Base-by-base conservation (phyloP, 2,113 vertebrate species). In the Pleuronectes platessa region DNA sequence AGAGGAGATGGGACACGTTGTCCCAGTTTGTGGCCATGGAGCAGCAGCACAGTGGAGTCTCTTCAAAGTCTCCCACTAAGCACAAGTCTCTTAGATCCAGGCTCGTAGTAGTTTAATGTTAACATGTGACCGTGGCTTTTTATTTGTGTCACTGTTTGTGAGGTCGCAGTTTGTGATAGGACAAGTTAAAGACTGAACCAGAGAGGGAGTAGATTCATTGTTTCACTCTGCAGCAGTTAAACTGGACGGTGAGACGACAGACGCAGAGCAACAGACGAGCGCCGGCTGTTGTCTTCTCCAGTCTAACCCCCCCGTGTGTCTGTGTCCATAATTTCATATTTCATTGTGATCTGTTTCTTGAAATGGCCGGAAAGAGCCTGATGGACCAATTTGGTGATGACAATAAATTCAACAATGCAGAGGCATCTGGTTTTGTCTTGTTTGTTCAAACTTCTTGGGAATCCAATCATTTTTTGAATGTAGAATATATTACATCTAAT, bases 371-470 rank as follows among this genome's bases (percentile, higher is more conserved):
- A 31, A 31, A 75, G 42, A 80, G 54, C 60, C 76, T 31, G 27
- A 18, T 85, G 89, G 82, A 89, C 86, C 81, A 82, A 85, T 83
- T 78, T 74, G 56, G 68, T 82, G 60, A 60, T 78, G 72, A 84
- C 26, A 90, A 89, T 88, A 91, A 92, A 91, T 31, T 62, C 37
- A 83, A 64, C 31, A 53, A 62, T 82, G 45, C 60, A 75, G 66
- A 66, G 15, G 1, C 9, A 42, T 53, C 10, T 31, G 51, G n/a
- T 79, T 60, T 66, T n/a, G 35, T 67, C 24, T 64, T 55, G 10
- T 59, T 23, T 21, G 26, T 42, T 4, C 10, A 49, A 31, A 63
- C n/a, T 14, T 17, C 9, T 31, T 21, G 0, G 5, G 40, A 40
- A 42, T 54, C 4, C 9, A 71, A 18, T 21, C 0, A 26, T 61